Conservation (phyloP, 2,113 vertebrate genomes). For the Eptatretus burgeri region DNA sequence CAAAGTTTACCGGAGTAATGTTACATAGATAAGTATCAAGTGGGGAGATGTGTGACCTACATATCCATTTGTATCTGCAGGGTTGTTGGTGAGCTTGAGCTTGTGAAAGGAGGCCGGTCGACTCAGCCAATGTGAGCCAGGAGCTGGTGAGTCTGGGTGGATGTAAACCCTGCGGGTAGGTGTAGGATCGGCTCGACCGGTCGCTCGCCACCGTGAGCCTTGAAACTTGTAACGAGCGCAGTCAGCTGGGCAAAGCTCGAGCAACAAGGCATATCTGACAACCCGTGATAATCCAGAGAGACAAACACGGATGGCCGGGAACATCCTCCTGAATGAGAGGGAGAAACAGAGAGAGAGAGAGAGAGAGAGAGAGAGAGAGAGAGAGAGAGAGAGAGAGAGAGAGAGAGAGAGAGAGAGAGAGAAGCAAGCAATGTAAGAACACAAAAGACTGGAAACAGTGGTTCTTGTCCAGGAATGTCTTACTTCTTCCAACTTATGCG, state of each 20-base stretch:
- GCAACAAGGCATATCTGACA: slow-evolving; percentile 40
- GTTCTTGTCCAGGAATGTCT: too few species aligned
- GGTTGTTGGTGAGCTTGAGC: slow-evolving; percentile 67
- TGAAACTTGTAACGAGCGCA: slow-evolving; percentile 45
- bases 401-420: too few species aligned
- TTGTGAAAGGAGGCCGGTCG: slow-evolving; percentile 51
- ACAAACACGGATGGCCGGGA: slow-evolving; percentile 37
- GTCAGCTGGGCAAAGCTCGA: slow-evolving; percentile 39
- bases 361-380: not conserved
- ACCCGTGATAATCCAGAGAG: slow-evolving; percentile 36
- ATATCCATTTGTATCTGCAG: slow-evolving; percentile 42
- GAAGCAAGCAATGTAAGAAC: too few species aligned
- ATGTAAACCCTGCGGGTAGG: slow-evolving; percentile 50
- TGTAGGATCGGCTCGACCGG: slow-evolving; percentile 39
- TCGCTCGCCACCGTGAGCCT: slow-evolving; percentile 38
- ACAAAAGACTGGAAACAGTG: too few species aligned
- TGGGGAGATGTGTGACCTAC: slow-evolving; percentile 15
- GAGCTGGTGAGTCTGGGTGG: slow-evolving; percentile 51
- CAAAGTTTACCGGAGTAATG: too few species aligned
- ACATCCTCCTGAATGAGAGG: slow-evolving; percentile 33
- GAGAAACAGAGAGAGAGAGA: not conserved
- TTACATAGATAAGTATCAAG: too few species aligned
- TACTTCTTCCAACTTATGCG: too few species aligned
- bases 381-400: too few species aligned
- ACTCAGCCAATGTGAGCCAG: slow-evolving; percentile 48